A percentile compares a stretch with the other conserved stretches of the same genome.
Conservation (phyloP, 92 coral and sea anemone genomes). For the Blastomussa wellsi region DNA sequence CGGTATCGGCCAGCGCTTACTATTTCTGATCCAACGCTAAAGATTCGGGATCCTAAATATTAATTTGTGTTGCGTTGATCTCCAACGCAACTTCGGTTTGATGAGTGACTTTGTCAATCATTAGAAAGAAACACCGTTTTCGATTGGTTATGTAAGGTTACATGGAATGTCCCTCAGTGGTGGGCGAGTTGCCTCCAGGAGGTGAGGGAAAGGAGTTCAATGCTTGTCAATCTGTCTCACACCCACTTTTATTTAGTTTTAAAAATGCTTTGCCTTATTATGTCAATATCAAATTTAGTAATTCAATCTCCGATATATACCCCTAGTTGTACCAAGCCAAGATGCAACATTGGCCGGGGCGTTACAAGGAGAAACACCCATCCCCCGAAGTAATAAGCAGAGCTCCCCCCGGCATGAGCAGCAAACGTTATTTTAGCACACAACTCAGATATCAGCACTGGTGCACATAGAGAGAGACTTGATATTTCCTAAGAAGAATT, state of each 20-base stretch:
- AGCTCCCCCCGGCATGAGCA: neutral
- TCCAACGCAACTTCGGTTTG: neutral
- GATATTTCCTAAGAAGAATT: conserved; percentile 1
- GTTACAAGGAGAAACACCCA: neutral
- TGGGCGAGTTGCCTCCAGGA: neutral
- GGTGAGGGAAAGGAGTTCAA: neutral
- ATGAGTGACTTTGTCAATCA: conserved; percentile 21
- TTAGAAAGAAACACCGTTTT: conserved; percentile 2
- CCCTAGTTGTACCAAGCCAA: neutral
- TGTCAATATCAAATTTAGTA: neutral
- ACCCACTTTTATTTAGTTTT: neutral
- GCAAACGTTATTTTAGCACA: neutral
- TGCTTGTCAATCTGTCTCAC: neutral
- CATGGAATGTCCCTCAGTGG: neutral
- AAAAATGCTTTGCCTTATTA: neutral
- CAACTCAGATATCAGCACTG: neutral
- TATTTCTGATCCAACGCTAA: neutral
- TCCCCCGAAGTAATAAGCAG: neutral
- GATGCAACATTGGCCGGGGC: neutral
- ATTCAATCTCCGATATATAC: neutral
- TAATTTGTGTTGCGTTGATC: neutral
- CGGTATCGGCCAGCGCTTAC: neutral
- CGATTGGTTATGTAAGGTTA: neutral
- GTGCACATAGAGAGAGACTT: neutral
- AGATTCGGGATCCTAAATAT: neutral